Evolutionary conservation across 2,797 vertebrate genomes (phyloP).

Genomic region (Chanos chanos): DNA sequence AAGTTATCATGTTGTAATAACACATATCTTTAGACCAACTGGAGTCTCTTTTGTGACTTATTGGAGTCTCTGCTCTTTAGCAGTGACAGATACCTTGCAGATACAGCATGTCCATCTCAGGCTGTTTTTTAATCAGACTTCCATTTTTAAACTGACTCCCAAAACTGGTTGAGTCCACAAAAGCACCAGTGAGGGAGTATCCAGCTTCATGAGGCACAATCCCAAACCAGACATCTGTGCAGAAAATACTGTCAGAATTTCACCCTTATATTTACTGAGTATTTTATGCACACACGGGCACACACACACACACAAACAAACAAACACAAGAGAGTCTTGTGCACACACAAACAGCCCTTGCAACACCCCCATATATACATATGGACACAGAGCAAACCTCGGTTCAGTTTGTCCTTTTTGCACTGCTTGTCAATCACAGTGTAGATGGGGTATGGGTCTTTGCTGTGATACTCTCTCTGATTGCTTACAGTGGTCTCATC

Average conservation of each 20-base stretch:
- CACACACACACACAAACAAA: neutral
- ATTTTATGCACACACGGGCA: neutral
- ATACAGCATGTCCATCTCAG: neutral
- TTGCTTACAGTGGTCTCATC: neutral
- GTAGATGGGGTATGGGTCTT: conserved; percentile 21
- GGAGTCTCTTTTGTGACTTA: too few species aligned
- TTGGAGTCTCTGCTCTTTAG: too few species aligned
- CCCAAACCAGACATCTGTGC: conserved; percentile 4
- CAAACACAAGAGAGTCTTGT: neutral
- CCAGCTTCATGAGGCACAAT: neutral
- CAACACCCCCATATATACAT: neutral
- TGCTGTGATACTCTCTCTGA: neutral
- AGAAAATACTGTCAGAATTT: too few species aligned
- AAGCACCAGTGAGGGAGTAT: conserved; percentile 4
- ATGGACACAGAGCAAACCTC: neutral
- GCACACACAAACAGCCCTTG: neutral
- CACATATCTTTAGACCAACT: too few species aligned
- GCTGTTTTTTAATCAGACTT: neutral
- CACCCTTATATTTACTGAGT: neutral
- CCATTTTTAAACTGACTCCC: neutral
- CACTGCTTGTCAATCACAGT: neutral
- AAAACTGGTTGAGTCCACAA: neutral
- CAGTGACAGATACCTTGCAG: conserved; percentile 12
- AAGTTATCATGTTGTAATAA: neutral
- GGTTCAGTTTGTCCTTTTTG: neutral